These are phyloP conservation scores for Stomorhina lunata DNA, from an alignment of 2,888 invertebrate species.

Conservation along the genomic window DNA sequence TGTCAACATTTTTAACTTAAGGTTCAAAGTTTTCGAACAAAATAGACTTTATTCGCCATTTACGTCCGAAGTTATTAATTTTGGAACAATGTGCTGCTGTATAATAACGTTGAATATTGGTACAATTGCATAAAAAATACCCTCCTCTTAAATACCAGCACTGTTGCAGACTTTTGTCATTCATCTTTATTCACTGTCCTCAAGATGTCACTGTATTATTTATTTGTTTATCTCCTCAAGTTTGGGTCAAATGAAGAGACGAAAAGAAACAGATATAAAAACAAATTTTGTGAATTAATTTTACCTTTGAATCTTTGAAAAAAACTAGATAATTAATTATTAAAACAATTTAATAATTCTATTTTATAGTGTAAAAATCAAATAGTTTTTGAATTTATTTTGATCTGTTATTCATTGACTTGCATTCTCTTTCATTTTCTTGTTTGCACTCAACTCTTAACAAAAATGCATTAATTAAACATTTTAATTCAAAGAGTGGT, in stretches of 20 bases:
- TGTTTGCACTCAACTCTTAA: not conserved
- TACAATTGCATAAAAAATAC: too few relatives aligned
- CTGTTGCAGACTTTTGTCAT: constrained; percentile 16
- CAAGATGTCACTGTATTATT: not conserved
- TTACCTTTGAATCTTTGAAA: constrained; percentile 34
- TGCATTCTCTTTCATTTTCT: not conserved
- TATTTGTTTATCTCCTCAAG: not conserved
- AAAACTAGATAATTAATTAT: not conserved
- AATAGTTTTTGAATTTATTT: constrained; percentile 26
- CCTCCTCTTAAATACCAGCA: too few relatives aligned
- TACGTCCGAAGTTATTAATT: too few relatives aligned
- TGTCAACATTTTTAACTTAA: too few relatives aligned
- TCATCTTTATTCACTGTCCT: not conserved
- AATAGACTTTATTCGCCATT: too few relatives aligned
- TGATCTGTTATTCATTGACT: not conserved
- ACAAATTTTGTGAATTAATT: not conserved
- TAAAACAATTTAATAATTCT: not conserved
- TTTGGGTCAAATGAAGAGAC: not conserved
- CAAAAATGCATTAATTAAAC: not conserved
- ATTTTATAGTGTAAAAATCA: not conserved
- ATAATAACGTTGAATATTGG: too few relatives aligned
- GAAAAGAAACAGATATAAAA: not conserved
- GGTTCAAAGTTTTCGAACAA: too few relatives aligned
- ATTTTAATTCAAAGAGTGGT: not conserved
- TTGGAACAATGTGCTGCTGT: too few relatives aligned